Evolutionary conservation across 2,113 vertebrate genomes (phyloP).

Genomic region (Brevimyrus niger): DNA sequence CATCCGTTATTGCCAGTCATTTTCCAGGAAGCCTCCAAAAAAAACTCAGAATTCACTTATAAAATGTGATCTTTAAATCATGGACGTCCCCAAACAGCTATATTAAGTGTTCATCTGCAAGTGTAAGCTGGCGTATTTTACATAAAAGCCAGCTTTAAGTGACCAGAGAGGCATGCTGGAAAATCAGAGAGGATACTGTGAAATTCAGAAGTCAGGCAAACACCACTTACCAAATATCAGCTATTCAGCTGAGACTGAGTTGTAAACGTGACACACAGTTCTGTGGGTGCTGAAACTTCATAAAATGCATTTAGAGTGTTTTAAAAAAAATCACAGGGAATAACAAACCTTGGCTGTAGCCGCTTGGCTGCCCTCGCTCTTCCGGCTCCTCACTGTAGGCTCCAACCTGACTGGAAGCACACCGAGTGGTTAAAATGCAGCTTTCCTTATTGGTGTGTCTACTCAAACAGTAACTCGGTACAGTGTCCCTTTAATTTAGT

Average conservation of each 20-base stretch:
- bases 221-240: background rate
- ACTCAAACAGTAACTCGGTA: background rate
- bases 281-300: background rate
- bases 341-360: background rate
- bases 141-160: background rate
- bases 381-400: background rate
- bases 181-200: background rate
- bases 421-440: background rate
- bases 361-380: background rate
- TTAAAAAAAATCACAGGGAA: background rate
- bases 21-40: background rate
- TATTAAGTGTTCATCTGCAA: background rate
- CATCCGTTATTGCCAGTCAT: background rate
- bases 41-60: background rate
- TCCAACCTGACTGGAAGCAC: background rate
- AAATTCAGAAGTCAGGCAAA: conserved; percentile 13
- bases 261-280: background rate
- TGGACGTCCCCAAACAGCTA: background rate
- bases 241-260: background rate
- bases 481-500: background rate
- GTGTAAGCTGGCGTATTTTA: background rate
- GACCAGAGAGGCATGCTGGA: background rate
- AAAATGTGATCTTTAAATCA: background rate
- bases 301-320: conserved; percentile 1
- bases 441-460: background rate